Conservation (phyloP, 2,797 vertebrate species). For the Argyrosomus regius region DNA sequence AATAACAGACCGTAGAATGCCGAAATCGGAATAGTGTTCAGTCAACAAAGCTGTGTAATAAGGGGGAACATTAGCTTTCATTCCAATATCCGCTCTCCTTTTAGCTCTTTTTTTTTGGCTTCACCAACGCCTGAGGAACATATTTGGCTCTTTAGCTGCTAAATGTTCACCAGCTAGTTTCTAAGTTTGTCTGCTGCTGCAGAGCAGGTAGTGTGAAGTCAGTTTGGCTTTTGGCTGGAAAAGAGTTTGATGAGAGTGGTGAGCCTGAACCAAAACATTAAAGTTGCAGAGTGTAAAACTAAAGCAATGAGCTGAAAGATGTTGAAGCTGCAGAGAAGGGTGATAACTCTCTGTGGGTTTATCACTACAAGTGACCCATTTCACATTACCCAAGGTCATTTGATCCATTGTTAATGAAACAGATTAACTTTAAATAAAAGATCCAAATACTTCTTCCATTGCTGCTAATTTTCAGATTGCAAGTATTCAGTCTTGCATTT, state of each 20-base stretch:
- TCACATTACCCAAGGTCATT: conserved; percentile 13
- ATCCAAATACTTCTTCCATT: conserved; percentile 6
- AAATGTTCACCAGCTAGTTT: not conserved
- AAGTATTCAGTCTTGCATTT: conserved; percentile 29
- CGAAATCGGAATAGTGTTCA: too few species aligned
- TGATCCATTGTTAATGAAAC: conserved; percentile 12
- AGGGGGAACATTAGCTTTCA: not conserved
- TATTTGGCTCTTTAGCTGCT: not conserved
- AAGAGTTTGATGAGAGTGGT: conserved; percentile 8
- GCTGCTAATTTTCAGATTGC: not conserved
- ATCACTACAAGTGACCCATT: not conserved
- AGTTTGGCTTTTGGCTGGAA: not conserved
- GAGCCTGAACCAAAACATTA: conserved; percentile 22
- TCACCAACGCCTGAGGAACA: conserved; percentile 6
- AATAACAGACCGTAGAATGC: too few species aligned
- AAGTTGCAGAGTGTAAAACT: not conserved
- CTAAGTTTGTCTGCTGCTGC: not conserved
- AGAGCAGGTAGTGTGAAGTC: not conserved
- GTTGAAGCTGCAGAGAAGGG: not conserved
- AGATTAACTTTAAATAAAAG: conserved; percentile 19
- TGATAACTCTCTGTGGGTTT: conserved; percentile 7
- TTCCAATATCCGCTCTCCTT: not conserved
- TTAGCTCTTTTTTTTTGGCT: conserved; percentile 15
- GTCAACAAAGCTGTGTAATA: too few species aligned
- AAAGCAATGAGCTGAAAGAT: conserved; percentile 9